Evolutionary conservation across 2,888 invertebrate species (phyloP), one percentile per base, ranked within the genome.

Genomic region (Lithosia quadra): DNA sequence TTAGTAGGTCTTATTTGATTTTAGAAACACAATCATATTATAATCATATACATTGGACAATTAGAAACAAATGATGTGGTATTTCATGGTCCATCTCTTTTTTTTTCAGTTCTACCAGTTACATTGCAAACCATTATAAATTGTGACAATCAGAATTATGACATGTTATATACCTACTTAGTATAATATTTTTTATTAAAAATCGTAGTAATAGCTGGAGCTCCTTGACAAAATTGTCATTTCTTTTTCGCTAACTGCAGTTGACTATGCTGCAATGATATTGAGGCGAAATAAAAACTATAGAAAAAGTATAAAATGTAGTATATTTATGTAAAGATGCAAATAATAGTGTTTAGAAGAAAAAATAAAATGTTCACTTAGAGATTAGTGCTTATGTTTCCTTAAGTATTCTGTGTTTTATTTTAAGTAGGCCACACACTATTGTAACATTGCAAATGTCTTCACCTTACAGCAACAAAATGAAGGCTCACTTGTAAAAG

Each of bases 381-480:
- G 21, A 36, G 2, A 21, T n/a, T 22, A 11, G 13, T 24, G 11
- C 11, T 0, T 28, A 13, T 49, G 13, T 4, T n/a, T 28, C 11
- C 28, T 22, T 43, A 39, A 24, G 8, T 49, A 22, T 22, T 63
- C 11, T 65, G 15, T 39, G n/a, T 43, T 11, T 65, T 21, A 9
- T 18, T 28, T n/a, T 28, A 58, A 58, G 58, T 58, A 65, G 58
- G 65, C 2, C 58, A 58, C 10, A 43, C 33, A 33, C 21, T 49
- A n/a, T 58, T 58, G 33, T 36, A 57, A 65, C 57, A 58, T 13
- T 49, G 15, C n/a, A 18, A 57, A 43, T 64, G 21, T 53, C 55
- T 43, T 65, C 28, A 65, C 58, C 21, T 58, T 43, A 58, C 62
- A 43, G 18, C n/a, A 39, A 58, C 49, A 65, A 65, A 65, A 58